Percentiles rank a stretch among this genome's conserved stretches.
phyloP scores from a whole-genome alignment of 1,140 invertebrate species.

The Dermatophagoides farinae region DNA sequence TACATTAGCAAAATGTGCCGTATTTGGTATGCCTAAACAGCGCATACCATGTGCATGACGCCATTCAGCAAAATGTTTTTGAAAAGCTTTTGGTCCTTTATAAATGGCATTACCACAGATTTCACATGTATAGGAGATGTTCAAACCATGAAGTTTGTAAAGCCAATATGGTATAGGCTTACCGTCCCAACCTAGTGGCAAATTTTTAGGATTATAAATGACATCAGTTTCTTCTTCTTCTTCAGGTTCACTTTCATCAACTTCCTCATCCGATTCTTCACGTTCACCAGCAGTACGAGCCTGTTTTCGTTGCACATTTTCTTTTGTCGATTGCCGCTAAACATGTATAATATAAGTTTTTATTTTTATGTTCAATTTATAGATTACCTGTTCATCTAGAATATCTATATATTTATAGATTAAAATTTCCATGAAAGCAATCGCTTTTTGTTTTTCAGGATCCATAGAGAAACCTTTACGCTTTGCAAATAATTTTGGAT shows the following conservation, averaged over 20 bases:
- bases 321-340: slow-evolving; percentile 62
- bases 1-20: slow-evolving; percentile 98
- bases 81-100: slow-evolving; percentile 99
- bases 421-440: slow-evolving; percentile 46
- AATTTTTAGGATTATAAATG: slow-evolving; percentile 97
- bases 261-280: slow-evolving; percentile 77
- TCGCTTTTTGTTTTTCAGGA: slow-evolving; percentile 34
- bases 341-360: slow-evolving; percentile 37
- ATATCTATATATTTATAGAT: slow-evolving; percentile 20
- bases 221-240: slow-evolving; percentile 53
- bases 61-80: slow-evolving; percentile 98
- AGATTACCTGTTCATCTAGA: slow-evolving; percentile 18
- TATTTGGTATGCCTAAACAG: slow-evolving; percentile 96
- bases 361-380: not conserved
- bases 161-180: slow-evolving; percentile 99
- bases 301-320: slow-evolving; percentile 95
- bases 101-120: slow-evolving; percentile 99
- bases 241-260: slow-evolving; percentile 55
- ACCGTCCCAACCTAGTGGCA: slow-evolving; percentile 97
- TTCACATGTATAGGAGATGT: slow-evolving; percentile 97
- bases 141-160: slow-evolving; percentile 95
- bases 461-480: slow-evolving; percentile 43
- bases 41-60: slow-evolving; percentile 97
- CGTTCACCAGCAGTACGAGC: slow-evolving; percentile 83
- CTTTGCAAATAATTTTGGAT: slow-evolving; percentile 74